Evolutionary conservation across 2,113 vertebrate genomes (phyloP).

Genomic region (Falcunculus frontatus): DNA sequence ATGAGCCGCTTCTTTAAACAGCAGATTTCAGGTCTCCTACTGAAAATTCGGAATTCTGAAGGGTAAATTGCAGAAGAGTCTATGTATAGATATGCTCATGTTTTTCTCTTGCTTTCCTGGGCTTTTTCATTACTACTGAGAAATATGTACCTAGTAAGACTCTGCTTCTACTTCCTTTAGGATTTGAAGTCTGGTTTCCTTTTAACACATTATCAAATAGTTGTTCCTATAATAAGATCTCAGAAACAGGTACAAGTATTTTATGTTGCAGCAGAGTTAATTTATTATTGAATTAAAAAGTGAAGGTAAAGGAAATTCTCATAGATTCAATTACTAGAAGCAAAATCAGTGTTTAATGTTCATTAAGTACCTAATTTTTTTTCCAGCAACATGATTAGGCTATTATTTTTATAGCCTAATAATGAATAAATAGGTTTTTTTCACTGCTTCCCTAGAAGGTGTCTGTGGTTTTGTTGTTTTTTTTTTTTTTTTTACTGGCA

Average conservation of each 20-base stretch:
- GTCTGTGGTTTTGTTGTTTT: no score
- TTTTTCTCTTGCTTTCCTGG: neutral
- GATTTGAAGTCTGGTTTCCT: neutral
- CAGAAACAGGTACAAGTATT: neutral
- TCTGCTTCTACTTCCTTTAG: neutral
- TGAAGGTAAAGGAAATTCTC: neutral
- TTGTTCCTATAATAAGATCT: neutral
- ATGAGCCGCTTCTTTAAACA: neutral
- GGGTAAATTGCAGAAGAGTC: neutral
- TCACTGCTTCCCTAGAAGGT: neutral
- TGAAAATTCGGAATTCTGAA: neutral
- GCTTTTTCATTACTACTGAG: neutral
- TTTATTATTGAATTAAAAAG: neutral
- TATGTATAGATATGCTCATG: accelerated
- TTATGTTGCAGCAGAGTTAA: neutral
- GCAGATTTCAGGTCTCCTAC: neutral
- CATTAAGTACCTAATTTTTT: neutral
- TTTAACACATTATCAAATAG: neutral
- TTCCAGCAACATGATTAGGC: neutral
- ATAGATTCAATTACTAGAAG: neutral
- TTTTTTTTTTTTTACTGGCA: neutral
- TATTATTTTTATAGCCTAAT: neutral
- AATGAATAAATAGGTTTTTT: neutral
- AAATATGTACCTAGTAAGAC: neutral
- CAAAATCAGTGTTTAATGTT: neutral